Conservation (phyloP, 2,113 vertebrate species). For the Passer domesticus region DNA sequence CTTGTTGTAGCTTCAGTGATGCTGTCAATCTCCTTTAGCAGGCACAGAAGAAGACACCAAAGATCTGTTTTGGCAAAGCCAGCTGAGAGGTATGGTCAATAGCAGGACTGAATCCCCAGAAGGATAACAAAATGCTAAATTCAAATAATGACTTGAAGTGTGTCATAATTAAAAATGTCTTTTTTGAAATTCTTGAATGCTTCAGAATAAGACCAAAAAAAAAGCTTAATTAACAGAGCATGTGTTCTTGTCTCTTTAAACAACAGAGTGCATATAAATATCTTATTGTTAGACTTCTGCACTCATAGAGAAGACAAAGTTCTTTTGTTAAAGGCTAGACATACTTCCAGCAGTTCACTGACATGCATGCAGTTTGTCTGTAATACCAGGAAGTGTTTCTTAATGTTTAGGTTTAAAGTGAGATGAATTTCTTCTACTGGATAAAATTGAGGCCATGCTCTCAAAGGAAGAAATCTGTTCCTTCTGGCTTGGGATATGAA, state of each 20-base stretch:
- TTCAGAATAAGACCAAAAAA: neutral
- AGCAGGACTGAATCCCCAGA: neutral
- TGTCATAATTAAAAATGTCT: conserved; percentile 17
- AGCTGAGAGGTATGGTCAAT: neutral
- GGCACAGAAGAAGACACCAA: neutral
- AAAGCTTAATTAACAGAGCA: conserved; percentile 45
- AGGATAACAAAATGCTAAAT: neutral
- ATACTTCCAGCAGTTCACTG: neutral
- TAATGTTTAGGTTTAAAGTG: conserved; percentile 4
- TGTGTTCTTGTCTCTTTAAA: neutral
- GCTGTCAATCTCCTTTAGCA: neutral
- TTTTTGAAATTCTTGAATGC: conserved; percentile 20
- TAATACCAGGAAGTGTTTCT: neutral
- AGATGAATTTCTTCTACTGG: neutral
- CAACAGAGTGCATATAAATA: neutral
- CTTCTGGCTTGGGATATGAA: neutral
- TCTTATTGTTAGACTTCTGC: neutral
- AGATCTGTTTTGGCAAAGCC: neutral
- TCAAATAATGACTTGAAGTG: neutral
- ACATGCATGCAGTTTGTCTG: neutral
- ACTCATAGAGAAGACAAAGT: neutral
- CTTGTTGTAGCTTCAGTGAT: neutral
- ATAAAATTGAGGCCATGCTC: neutral
- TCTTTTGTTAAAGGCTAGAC: conserved; percentile 1
- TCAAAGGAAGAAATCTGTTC: neutral